These are phyloP conservation scores for Micromussa lordhowensis DNA, from an alignment of 92 coral and sea anemone species.

Conservation along the genomic window DNA sequence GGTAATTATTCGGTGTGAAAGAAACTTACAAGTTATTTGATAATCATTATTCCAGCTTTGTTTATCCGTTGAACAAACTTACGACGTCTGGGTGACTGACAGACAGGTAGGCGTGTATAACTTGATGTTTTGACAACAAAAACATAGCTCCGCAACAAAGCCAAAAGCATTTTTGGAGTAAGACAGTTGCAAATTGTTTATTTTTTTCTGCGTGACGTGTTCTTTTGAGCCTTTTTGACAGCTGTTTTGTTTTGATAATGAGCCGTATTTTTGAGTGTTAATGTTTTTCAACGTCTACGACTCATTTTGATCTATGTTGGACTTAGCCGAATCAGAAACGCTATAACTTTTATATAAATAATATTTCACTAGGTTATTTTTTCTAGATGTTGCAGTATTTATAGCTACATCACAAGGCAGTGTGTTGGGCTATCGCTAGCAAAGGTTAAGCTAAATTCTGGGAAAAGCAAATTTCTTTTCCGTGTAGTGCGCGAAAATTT, in stretches of 20 bases:
- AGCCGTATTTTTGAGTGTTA: neutral
- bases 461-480: no score
- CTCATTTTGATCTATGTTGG: neutral
- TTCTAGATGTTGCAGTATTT: no score
- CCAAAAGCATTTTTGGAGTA: neutral
- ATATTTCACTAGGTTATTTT: no score
- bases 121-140: neutral
- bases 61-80: neutral
- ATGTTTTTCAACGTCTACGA: neutral
- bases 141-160: neutral
- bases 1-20: neutral
- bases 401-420: no score
- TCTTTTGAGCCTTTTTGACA: constrained; percentile 6
- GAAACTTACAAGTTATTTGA: neutral
- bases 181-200: neutral
- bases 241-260: neutral
- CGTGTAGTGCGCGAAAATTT: no score
- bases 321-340: neutral
- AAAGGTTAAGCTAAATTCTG: no score
- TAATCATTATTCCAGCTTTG: neutral
- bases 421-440: no score
- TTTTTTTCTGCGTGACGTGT: neutral
- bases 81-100: neutral
- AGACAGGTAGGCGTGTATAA: neutral
- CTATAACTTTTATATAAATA: no score